Conservation (phyloP, 2,888 invertebrate species). For the Tinea pellionella region DNA sequence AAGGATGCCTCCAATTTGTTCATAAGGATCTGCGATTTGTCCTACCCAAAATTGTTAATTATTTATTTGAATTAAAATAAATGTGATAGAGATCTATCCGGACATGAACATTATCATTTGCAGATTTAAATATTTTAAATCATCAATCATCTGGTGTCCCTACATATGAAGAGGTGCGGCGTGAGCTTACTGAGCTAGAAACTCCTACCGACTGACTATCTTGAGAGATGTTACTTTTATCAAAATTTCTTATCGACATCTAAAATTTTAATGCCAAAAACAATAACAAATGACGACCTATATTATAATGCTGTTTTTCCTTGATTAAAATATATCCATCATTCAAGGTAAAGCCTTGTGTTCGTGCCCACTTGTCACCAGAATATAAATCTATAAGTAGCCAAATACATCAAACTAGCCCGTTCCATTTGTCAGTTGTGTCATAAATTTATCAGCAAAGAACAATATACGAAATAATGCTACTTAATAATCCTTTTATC, state of each 20-base stretch:
- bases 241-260: background rate
- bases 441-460: slow-evolving; percentile 1
- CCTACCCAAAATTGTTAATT: too few species aligned
- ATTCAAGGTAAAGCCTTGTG: background rate
- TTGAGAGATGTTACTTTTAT: background rate
- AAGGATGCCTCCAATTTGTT: too few species aligned
- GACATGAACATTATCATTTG: too few species aligned
- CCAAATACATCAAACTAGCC: background rate
- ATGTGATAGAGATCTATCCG: too few species aligned
- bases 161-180: background rate
- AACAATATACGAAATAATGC: slow-evolving; percentile 4
- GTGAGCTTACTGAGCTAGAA: slow-evolving; percentile 13
- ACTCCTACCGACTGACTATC: slow-evolving; percentile 5
- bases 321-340: background rate
- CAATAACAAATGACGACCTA: too few species aligned
- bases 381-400: slow-evolving; percentile 3
- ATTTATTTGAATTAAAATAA: too few species aligned
- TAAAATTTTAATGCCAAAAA: background rate
- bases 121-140: background rate
- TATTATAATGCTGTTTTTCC: too few species aligned
- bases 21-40: too few species aligned
- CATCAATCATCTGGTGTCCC: background rate
- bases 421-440: background rate
- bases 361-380: background rate
- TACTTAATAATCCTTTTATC: background rate